phyloP scores from a whole-genome alignment of 1,140 invertebrate genomes.

The Eriosoma lanigerum region DNA sequence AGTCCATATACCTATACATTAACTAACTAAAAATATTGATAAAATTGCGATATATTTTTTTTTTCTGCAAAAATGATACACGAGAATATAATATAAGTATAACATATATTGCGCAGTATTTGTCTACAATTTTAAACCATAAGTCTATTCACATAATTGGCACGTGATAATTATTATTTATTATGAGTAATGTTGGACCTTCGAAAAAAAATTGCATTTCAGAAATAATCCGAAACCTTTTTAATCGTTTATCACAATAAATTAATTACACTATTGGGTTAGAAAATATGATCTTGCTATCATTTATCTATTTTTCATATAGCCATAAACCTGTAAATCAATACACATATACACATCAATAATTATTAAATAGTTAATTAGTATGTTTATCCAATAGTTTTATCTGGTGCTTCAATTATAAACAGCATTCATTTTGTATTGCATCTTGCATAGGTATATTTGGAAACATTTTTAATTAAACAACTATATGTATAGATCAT shows the following conservation, averaged over 20 bases:
- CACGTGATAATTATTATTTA: no score
- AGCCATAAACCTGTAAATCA: neutral
- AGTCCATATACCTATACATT: no score
- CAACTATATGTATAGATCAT: neutral
- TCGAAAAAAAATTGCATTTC: neutral
- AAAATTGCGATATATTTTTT: no score
- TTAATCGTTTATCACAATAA: neutral
- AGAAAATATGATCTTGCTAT: neutral
- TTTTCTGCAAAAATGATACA: no score
- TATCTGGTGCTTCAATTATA: neutral
- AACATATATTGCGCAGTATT: no score
- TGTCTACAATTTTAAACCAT: no score
- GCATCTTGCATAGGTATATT: neutral
- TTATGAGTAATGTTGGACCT: neutral
- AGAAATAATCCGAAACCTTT: neutral
- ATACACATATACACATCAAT: neutral
- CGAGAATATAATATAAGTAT: no score
- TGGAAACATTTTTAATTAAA: constrained; percentile 8
- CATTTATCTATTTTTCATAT: neutral
- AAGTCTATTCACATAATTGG: no score
- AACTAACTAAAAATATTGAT: no score
- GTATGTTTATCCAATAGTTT: neutral
- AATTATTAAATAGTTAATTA: constrained; percentile 2
- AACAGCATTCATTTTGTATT: neutral
- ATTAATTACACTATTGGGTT: neutral